These are phyloP conservation scores for Potorous gilbertii DNA, from an alignment of 2,797 vertebrate genomes.

Conservation along the genomic window DNA sequence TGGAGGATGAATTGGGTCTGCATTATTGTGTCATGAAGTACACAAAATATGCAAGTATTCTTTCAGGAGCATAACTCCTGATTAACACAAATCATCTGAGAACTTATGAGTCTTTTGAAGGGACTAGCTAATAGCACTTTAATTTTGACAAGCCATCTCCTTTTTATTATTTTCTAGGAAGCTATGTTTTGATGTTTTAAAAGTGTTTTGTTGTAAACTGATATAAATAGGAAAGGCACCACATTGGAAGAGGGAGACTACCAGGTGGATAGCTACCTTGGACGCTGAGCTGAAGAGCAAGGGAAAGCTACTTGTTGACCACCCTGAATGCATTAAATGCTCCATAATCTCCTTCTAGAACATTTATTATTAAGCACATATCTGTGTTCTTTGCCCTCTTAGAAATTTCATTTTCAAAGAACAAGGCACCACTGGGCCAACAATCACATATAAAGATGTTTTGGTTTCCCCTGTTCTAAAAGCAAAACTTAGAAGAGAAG, in stretches of 20 bases:
- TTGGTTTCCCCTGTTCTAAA: background rate
- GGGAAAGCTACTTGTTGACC: constrained; percentile 29
- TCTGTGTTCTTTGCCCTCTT: background rate
- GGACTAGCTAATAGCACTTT: constrained; percentile 56
- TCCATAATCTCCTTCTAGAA: background rate
- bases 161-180: constrained; percentile 37
- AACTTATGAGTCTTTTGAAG: constrained; percentile 52
- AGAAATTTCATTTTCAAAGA: constrained; percentile 36
- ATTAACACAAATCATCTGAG: background rate
- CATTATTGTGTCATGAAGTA: constrained; percentile 45
- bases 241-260: background rate
- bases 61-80: constrained; percentile 17
- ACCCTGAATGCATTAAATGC: background rate
- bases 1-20: constrained; percentile 26
- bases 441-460: constrained; percentile 29
- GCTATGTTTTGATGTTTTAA: constrained; percentile 44
- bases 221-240: constrained; percentile 9
- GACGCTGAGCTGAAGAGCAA: constrained; percentile 10
- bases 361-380: background rate
- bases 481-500: constrained; percentile 31
- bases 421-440: background rate
- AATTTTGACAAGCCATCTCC: constrained; percentile 49
- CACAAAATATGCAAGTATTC: background rate
- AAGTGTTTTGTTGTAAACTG: constrained; percentile 16
- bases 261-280: background rate